phyloP scores from a whole-genome alignment of 2,113 vertebrate genomes.

The Apaloderma vittatum region DNA sequence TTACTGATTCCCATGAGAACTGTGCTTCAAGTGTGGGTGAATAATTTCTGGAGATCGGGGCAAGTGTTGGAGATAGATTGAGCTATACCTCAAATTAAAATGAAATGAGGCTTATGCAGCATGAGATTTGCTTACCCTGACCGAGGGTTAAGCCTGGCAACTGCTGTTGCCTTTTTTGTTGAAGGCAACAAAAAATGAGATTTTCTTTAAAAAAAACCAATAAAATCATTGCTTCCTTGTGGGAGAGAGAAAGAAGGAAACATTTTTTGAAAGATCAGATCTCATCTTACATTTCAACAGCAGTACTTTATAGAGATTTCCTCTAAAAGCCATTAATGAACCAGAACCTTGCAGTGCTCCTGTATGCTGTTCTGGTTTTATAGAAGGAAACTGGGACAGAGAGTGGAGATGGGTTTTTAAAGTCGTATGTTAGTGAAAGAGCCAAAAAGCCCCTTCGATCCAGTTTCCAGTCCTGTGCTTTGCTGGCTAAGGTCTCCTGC shows the following conservation, averaged over 20 bases:
- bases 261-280: conserved; percentile 1
- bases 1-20: background rate
- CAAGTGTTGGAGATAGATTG: background rate
- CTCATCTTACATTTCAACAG: background rate
- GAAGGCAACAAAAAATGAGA: background rate
- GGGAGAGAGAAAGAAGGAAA: background rate
- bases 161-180: background rate
- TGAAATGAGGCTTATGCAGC: background rate
- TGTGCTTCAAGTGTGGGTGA: background rate
- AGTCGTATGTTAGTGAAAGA: background rate
- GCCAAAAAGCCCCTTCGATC: background rate
- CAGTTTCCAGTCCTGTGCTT: background rate
- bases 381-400: background rate
- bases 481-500: background rate
- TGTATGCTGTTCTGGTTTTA: background rate
- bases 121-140: background rate
- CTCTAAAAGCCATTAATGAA: background rate
- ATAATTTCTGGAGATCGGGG: background rate
- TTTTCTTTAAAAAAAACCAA: background rate
- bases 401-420: background rate
- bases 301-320: background rate
- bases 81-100: background rate
- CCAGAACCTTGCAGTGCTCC: background rate
- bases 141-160: background rate
- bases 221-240: background rate